phyloP scores from a whole-genome alignment of 2,113 vertebrate species.

The Fukomys damarensis region DNA sequence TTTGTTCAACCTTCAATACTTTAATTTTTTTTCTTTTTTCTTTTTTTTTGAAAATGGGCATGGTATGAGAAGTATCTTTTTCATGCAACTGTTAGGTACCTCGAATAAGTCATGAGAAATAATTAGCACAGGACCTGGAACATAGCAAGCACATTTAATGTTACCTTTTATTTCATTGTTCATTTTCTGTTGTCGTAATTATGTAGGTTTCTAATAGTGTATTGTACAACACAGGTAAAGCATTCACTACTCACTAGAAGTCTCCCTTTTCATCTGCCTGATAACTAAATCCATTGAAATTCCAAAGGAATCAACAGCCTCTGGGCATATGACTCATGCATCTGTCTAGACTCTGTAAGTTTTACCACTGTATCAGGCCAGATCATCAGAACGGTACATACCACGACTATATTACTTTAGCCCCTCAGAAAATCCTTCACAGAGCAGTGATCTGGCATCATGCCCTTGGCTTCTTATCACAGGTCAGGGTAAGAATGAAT shows the following conservation, averaged over 20 bases:
- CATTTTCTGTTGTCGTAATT: background rate
- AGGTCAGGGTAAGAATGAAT: constrained; percentile 57
- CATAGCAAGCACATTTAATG: background rate
- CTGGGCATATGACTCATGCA: background rate
- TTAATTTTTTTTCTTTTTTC: background rate
- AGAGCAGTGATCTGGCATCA: constrained; percentile 1
- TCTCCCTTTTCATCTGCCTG: background rate
- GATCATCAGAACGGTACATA: constrained; percentile 37
- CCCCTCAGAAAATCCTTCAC: background rate
- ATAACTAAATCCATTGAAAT: constrained; percentile 36
- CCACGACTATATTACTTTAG: background rate
- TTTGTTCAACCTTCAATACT: background rate
- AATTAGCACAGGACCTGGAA: background rate
- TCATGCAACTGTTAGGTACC: background rate
- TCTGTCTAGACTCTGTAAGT: background rate
- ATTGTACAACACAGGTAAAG: background rate
- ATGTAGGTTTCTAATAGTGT: background rate
- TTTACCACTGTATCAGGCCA: background rate
- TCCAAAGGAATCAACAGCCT: background rate
- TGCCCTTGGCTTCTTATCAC: constrained; percentile 66
- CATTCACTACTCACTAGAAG: background rate
- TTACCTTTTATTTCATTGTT: background rate
- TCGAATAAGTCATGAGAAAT: background rate
- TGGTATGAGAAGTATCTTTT: background rate
- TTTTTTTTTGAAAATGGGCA: background rate